phyloP scores from a whole-genome alignment of 2,888 invertebrate genomes.

The Melieria crassipennis region DNA sequence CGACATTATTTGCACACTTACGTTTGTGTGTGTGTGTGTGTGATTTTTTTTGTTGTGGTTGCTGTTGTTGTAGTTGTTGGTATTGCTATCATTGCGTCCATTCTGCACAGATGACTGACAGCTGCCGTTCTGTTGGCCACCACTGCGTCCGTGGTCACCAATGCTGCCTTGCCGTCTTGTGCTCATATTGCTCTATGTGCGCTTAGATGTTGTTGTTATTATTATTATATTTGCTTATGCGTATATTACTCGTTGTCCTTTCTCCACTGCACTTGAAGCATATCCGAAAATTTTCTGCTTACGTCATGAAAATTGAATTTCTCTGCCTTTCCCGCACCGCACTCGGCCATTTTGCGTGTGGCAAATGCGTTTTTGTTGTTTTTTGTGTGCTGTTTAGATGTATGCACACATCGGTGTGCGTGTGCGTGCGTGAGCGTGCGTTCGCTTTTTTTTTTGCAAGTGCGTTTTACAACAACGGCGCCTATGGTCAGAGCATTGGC shows the following conservation, averaged over 20 bases:
- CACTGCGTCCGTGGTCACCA: background rate
- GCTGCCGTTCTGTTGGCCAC: background rate
- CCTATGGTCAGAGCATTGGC: background rate
- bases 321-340: background rate
- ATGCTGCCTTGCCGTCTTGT: no score
- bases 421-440: background rate
- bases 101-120: background rate
- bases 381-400: constrained; percentile 2
- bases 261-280: background rate
- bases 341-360: no score
- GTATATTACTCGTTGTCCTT: background rate
- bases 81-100: background rate
- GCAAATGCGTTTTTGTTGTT: no score
- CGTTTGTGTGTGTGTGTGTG: constrained; percentile 1
- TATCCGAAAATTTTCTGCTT: constrained; percentile 23
- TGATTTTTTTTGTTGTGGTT: background rate
- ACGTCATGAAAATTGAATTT: constrained; percentile 38
- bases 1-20: background rate
- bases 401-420: constrained; percentile 9
- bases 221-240: background rate
- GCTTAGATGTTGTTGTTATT: no score
- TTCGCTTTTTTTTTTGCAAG: constrained; percentile 24
- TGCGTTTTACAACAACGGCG: constrained; percentile 18
- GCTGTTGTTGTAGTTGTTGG: background rate
- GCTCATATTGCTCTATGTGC: no score